Base-by-base conservation (phyloP, 2,888 invertebrate species). In the Hypolimnas misippus region DNA sequence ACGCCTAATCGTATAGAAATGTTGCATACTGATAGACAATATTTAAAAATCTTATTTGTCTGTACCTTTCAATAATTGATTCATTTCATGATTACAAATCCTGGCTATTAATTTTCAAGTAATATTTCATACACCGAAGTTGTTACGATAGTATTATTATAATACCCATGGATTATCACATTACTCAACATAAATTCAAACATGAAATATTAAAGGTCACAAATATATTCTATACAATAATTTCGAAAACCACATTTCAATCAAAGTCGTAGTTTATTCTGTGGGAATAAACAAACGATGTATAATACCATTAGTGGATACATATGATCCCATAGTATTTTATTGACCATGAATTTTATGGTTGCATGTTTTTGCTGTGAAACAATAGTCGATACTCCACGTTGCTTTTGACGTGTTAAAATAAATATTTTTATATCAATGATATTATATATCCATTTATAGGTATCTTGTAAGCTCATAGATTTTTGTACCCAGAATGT, bases 311-410 rank as follows among this genome's bases (percentile, higher is more conserved):
- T 38, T 31, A 54, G 25, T 53, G 33, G 42, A 59, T 29, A 50
- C 19, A 17, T 58, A 54, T 44, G 31, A 10, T 25, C 31, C 50
- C 54, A 44, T 55, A 63, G 50, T 59, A 17, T 60, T 63, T 63
- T 60, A 63, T 63, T 60, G 60, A 31, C 60, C 63, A 52, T 63
- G 59, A 63, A 63, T 44, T 63, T 63, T 56, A 60, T 52, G 10
- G 52, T 31, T 52, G 14, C 46, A 44, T 59, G 38, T 59, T 46
- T 51, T 60, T 35, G 35, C 46, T 60, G 17, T 35, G 33, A 33
- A 35, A 46, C 25, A 21, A 33, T 38, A 44, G 44, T 16, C 29
- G 33, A 46, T 46, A 46, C 4, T 21, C 19, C 17, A 17, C 12
- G 21, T 21, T 21, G 12, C 21, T 19, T 46, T 46, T 46, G 12